Percentiles rank a stretch among this genome's conserved stretches.
Conservation (phyloP, 1,140 invertebrate genomes). For the Homarus americanus region DNA sequence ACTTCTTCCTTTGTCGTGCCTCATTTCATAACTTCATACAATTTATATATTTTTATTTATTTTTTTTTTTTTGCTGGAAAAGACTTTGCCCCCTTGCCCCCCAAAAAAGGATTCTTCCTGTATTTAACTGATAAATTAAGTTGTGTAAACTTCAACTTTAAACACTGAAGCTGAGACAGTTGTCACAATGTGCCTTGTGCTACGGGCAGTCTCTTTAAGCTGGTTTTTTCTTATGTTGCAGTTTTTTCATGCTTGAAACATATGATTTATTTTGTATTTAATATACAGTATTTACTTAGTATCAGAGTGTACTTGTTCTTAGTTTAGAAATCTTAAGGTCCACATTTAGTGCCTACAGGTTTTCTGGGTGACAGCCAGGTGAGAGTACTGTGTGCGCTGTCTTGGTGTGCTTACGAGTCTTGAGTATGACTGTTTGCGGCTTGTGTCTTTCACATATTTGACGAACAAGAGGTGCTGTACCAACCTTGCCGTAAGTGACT, state of each 20-base stretch:
- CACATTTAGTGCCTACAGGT: background rate
- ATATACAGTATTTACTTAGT: conserved; percentile 22
- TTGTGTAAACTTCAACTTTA: background rate
- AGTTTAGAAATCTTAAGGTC: background rate
- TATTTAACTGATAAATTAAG: too few relatives aligned
- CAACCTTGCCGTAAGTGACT: too few relatives aligned
- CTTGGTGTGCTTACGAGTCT: background rate
- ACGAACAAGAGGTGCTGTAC: too few relatives aligned
- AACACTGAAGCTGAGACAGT: background rate
- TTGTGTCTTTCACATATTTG: background rate
- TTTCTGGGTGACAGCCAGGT: conserved; percentile 19
- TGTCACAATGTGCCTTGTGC: conserved; percentile 31
- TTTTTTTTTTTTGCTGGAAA: background rate
- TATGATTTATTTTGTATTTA: conserved; percentile 12
- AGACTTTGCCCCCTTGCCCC: too few relatives aligned
- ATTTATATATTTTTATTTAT: background rate
- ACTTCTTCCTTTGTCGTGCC: background rate
- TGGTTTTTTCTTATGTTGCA: conserved; percentile 30
- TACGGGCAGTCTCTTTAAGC: conserved; percentile 27
- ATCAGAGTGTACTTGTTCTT: background rate
- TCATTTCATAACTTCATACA: background rate
- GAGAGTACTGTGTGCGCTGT: background rate
- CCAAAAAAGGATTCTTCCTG: too few relatives aligned
- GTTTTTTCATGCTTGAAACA: conserved; percentile 32
- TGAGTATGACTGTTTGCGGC: background rate